Evolutionary conservation across 2,797 vertebrate species (phyloP).

Genomic region (Oreonectes daqikongensis): DNA sequence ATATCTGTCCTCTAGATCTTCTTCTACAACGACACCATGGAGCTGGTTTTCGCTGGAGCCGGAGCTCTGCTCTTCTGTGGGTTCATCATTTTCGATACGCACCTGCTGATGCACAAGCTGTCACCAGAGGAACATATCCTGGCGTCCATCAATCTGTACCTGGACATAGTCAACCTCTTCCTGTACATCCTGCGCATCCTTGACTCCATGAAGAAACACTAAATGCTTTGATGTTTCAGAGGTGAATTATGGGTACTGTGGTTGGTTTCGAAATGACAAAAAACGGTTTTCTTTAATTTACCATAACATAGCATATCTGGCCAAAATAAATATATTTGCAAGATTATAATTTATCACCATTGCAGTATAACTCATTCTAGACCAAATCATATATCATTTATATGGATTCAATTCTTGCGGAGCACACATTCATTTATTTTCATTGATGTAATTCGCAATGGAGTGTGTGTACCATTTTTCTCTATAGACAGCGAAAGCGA

Average conservation of each 20-base stretch:
- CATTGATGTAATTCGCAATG: not conserved
- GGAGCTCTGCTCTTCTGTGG: conserved; percentile 95
- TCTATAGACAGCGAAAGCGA: not conserved
- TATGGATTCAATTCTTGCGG: not conserved
- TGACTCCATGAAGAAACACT: conserved; percentile 90
- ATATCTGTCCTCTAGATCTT: conserved; percentile 78
- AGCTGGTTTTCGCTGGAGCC: conserved; percentile 79
- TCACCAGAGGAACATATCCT: conserved; percentile 94
- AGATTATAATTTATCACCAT: not conserved
- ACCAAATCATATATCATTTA: not conserved
- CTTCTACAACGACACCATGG: conserved; percentile 81
- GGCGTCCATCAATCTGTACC: conserved; percentile 92
- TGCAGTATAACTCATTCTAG: too few species aligned
- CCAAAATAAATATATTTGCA: not conserved
- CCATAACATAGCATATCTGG: too few species aligned
- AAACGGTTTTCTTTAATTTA: not conserved
- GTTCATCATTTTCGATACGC: conserved; percentile 94
- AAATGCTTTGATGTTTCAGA: conserved; percentile 51
- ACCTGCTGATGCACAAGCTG: conserved; percentile 90
- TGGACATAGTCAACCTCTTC: conserved; percentile 95
- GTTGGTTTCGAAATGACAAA: not conserved
- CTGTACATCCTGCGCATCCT: conserved; percentile 86
- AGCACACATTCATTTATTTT: not conserved
- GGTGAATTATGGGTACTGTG: conserved; percentile 23
- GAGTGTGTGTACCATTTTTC: not conserved